Percentiles rank a stretch among this genome's conserved stretches.
Conservation (phyloP, 2,888 invertebrate species). For the Thecocarcelia acutangulata region DNA sequence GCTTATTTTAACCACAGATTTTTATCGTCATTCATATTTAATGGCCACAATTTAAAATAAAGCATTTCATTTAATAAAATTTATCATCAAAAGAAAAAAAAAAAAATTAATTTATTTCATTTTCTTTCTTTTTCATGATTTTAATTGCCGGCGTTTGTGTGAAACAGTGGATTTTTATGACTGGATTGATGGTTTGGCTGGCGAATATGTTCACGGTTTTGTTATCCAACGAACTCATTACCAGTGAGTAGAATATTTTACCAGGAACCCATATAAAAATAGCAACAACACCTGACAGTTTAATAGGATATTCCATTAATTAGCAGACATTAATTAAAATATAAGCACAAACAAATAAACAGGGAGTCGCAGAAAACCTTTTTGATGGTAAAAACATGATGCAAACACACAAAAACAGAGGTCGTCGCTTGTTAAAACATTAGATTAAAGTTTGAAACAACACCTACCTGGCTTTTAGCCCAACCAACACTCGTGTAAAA, state of each 20-base stretch:
- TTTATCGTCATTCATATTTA: not conserved
- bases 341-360: slow-evolving; percentile 57
- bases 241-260: slow-evolving; percentile 12
- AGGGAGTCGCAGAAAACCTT: slow-evolving; percentile 17
- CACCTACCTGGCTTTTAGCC: too few relatives aligned
- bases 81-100: not conserved
- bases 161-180: not conserved
- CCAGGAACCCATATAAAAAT: not conserved
- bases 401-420: too few relatives aligned
- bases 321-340: slow-evolving; percentile 63
- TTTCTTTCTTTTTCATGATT: not conserved
- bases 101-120: not conserved
- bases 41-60: too few relatives aligned
- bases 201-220: not conserved
- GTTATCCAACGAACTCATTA: slow-evolving; percentile 10
- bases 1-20: slow-evolving; percentile 15
- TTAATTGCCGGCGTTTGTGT: not conserved
- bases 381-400: not conserved
- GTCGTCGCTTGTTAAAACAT: too few relatives aligned
- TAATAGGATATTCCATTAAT: slow-evolving; percentile 57
- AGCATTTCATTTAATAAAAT: not conserved
- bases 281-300: slow-evolving; percentile 52
- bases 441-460: too few relatives aligned
- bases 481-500: too few relatives aligned
- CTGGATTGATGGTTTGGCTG: slow-evolving; percentile 25